Percentiles rank a stretch among this genome's conserved stretches.
Conservation (phyloP, 2,113 vertebrate species). For the human region GRCh38 chr3:103830501-103831000, state of each 20-base stretch:
- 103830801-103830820: not conserved
- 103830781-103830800: not conserved
- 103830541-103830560: not conserved
- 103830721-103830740: not conserved
- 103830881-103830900: not conserved
- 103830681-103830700: not conserved
- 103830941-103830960: not conserved
- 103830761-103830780: not conserved
- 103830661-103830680: not conserved
- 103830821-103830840: not conserved
- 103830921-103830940: not conserved
- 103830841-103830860: not conserved
- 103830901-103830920: not conserved
- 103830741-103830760: not conserved
- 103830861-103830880: not conserved
- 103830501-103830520: not conserved
- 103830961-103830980: not conserved
- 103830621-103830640: not conserved
- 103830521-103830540: not conserved
- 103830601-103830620: not conserved
- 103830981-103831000: not conserved
- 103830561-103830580: not conserved
- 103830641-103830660: not conserved
- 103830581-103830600: not conserved
- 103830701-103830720: not conserved